phyloP scores from a whole-genome alignment of 2,888 invertebrate genomes.

The Agriopis leucophaearia region DNA sequence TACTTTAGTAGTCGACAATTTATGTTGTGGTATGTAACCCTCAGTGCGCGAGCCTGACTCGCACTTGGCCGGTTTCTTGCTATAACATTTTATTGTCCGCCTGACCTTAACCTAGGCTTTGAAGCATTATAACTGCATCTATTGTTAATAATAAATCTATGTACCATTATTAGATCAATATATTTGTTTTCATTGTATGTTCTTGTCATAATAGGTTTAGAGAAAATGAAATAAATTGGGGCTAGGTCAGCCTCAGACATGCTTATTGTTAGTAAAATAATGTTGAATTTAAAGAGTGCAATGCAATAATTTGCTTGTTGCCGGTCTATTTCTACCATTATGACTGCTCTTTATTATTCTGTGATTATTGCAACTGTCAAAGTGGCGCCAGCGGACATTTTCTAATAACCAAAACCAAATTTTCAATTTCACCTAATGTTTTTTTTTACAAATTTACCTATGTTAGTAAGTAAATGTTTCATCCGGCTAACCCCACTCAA shows the following conservation, averaged over 20 bases:
- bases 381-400: too few species aligned
- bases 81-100: not conserved
- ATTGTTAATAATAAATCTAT: not conserved
- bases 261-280: not conserved
- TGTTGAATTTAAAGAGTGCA: not conserved
- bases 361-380: too few species aligned
- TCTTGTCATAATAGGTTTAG: not conserved
- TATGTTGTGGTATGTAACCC: too few species aligned
- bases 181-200: not conserved
- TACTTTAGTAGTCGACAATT: too few species aligned
- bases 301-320: not conserved
- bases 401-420: too few species aligned
- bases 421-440: too few species aligned
- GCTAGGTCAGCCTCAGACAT: not conserved
- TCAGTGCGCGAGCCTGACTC: too few species aligned
- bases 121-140: slow-evolving; percentile 26
- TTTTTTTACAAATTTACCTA: too few species aligned
- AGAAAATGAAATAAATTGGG: slow-evolving; percentile 4
- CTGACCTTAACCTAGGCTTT: slow-evolving; percentile 36
- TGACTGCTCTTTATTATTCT: too few species aligned
- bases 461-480: too few species aligned
- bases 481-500: too few species aligned
- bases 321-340: not conserved
- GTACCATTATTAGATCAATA: not conserved
- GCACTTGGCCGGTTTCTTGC: too few species aligned